A percentile compares a stretch with the other conserved stretches of the same genome.
phyloP scores from a whole-genome alignment of 2,888 invertebrate genomes.

The Aphodius sticticus region DNA sequence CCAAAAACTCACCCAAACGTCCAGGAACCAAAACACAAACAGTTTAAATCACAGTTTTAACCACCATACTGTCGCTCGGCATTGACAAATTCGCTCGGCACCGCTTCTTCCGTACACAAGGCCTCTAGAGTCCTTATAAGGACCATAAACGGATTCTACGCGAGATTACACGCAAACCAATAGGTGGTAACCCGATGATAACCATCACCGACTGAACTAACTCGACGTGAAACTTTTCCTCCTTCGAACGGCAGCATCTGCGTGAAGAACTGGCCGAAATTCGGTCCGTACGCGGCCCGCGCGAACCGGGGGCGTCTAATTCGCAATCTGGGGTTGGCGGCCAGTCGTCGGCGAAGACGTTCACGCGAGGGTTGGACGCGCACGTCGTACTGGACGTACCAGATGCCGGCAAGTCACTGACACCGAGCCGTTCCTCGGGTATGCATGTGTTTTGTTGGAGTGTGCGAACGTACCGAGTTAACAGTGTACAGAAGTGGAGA shows the following conservation, averaged over 20 bases:
- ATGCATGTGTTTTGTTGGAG: slow-evolving; percentile 18
- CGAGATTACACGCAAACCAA: neutral
- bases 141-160: neutral
- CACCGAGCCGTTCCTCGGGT: slow-evolving; percentile 34
- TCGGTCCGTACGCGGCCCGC: neutral
- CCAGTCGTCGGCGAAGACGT: neutral
- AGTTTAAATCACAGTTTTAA: neutral
- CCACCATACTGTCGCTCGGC: neutral
- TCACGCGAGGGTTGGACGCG: slow-evolving; percentile 12
- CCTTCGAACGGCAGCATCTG: neutral
- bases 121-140: neutral
- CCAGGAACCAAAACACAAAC: neutral
- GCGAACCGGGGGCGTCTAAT: neutral
- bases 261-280: neutral
- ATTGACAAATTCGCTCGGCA: neutral
- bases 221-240: neutral
- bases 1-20: neutral
- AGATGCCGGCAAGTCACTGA: slow-evolving; percentile 55
- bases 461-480: slow-evolving; percentile 16
- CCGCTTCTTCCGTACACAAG: neutral
- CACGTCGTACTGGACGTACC: slow-evolving; percentile 30
- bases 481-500: slow-evolving; percentile 23
- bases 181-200: neutral
- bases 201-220: neutral
- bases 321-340: neutral